Percentiles rank a stretch among this genome's conserved stretches.
These are phyloP conservation scores for Sisyra terminalis DNA, from an alignment of 2,888 invertebrate genomes.

Conservation along the genomic window DNA sequence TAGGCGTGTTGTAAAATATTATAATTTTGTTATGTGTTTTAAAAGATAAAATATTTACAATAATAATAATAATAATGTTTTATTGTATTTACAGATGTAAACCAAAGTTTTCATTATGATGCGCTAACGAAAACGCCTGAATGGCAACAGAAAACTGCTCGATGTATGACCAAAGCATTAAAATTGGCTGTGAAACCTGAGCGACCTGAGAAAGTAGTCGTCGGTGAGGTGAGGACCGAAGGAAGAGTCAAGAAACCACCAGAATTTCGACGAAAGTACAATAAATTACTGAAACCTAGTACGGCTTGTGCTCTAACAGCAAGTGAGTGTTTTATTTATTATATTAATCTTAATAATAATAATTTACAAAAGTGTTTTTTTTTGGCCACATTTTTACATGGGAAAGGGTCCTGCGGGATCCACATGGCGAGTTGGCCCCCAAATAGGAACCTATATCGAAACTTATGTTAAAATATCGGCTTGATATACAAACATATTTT, in stretches of 20 bases:
- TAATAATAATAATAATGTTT: neutral
- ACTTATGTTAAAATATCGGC: no score
- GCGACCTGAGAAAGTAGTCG: slow-evolving; percentile 19
- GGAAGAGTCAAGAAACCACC: slow-evolving; percentile 22
- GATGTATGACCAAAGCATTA: slow-evolving; percentile 24
- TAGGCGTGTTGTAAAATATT: no score
- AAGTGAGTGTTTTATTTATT: slow-evolving; percentile 21
- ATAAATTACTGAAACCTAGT: slow-evolving; percentile 30
- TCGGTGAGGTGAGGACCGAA: slow-evolving; percentile 17
- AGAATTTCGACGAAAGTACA: slow-evolving; percentile 32
- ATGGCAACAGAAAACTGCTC: slow-evolving; percentile 56
- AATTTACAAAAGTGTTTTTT: no score
- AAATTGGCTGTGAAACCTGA: slow-evolving; percentile 22
- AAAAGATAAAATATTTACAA: neutral
- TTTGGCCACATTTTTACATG: no score
- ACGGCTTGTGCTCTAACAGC: slow-evolving; percentile 30
- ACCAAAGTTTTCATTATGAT: slow-evolving; percentile 48
- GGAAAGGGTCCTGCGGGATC: no score
- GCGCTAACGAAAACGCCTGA: slow-evolving; percentile 59
- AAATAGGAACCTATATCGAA: no score
- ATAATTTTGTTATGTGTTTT: no score
- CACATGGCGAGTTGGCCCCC: no score
- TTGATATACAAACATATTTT: no score
- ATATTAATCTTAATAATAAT: no score
- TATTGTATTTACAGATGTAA: slow-evolving; percentile 36